Evolutionary conservation across 23 tunicate genomes (phyloP).

Genomic region (Ciona savignyi): DNA sequence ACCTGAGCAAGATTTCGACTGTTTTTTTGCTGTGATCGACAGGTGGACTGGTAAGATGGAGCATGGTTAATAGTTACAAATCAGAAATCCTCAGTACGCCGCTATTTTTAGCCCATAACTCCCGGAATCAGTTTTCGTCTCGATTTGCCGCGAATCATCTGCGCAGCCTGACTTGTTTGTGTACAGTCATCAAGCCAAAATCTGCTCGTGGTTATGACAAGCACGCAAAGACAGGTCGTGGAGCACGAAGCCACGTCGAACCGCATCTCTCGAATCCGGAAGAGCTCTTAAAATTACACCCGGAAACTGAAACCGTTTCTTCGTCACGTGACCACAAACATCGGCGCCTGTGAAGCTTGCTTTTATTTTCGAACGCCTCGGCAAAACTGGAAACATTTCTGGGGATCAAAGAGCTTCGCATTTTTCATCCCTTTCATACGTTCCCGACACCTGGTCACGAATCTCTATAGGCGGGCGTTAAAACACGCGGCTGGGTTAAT

Average conservation of each 20-base stretch:
- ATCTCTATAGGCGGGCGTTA: background rate
- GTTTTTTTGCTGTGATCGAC: too few species aligned
- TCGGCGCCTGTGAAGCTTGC: background rate
- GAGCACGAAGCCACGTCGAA: too few species aligned
- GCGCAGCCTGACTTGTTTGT: constrained; percentile 1
- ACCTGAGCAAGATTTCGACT: too few species aligned
- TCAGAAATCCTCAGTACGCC: background rate
- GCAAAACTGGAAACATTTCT: background rate
- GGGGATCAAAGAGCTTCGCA: background rate
- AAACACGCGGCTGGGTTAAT: background rate
- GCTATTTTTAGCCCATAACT: background rate
- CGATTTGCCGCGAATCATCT: background rate
- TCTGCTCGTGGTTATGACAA: too few species aligned
- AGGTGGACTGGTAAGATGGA: too few species aligned
- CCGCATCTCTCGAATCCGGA: too few species aligned
- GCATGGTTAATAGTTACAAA: too few species aligned
- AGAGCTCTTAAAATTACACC: too few species aligned
- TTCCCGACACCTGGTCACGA: background rate
- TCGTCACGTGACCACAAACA: background rate
- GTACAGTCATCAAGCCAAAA: background rate
- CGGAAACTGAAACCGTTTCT: background rate
- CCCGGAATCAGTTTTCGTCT: constrained; percentile 5
- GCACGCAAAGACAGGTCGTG: too few species aligned
- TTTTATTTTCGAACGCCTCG: background rate
- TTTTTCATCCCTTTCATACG: background rate